Percentiles rank a stretch among this genome's conserved stretches.
phyloP scores from a whole-genome alignment of 2,797 vertebrate genomes.

The Muraenolepis orangiensis region DNA sequence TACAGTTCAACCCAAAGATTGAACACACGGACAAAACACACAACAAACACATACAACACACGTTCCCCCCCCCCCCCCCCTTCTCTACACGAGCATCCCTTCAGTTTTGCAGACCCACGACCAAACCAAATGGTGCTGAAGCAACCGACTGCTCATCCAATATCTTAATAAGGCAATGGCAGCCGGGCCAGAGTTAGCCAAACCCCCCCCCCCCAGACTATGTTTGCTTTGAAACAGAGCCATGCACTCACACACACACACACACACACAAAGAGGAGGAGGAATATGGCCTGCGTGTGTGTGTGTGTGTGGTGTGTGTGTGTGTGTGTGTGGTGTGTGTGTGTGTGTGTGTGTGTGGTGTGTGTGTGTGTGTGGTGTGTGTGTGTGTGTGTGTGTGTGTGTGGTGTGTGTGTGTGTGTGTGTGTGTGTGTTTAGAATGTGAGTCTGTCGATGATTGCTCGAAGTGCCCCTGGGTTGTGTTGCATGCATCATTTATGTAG shows the following conservation, averaged over 20 bases:
- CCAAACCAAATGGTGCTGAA: conserved; percentile 45
- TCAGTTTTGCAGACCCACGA: conserved; percentile 24
- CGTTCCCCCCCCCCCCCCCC: no score
- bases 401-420: conserved; percentile 1
- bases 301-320: conserved; percentile 17
- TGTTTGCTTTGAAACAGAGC: conserved; percentile 61
- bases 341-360: conserved; percentile 10
- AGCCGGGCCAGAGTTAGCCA: conserved; percentile 57
- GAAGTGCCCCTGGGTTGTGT: neutral
- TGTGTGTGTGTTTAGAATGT: neutral
- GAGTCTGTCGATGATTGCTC: neutral
- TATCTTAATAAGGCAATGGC: conserved; percentile 71
- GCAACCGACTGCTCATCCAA: conserved; percentile 54
- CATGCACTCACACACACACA: conserved; percentile 24
- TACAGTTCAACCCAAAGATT: neutral
- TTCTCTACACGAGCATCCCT: neutral
- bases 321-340: conserved; percentile 2
- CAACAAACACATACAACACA: neutral
- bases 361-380: conserved; percentile 14
- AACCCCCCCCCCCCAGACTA: conserved; percentile 65
- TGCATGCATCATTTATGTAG: neutral
- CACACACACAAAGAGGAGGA: conserved; percentile 10
- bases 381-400: conserved; percentile 17
- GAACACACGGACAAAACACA: no score
- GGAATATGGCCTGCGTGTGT: conserved; percentile 11